phyloP scores from a whole-genome alignment of 2,888 invertebrate species.

The Plebejus argus region DNA sequence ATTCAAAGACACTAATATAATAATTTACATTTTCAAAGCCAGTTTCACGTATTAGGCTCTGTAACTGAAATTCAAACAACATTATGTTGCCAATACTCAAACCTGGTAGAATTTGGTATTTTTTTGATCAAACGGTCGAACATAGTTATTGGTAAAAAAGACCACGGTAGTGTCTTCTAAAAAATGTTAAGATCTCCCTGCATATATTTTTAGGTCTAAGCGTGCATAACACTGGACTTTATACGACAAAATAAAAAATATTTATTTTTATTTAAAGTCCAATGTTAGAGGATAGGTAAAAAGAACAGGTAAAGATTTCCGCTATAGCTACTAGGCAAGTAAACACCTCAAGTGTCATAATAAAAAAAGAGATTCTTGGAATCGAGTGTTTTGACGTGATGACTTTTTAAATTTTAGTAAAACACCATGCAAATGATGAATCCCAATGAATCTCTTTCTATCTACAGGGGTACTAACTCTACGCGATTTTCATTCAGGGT shows the following conservation, averaged over 20 bases:
- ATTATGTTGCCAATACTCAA: background rate
- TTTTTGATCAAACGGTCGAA: background rate
- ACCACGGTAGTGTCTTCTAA: conserved; percentile 39
- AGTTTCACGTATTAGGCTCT: too few relatives aligned
- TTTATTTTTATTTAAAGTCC: conserved; percentile 54
- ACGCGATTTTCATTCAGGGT: conserved; percentile 69
- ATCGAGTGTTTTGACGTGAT: conserved; percentile 48
- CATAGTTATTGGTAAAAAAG: conserved; percentile 2
- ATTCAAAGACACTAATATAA: too few relatives aligned
- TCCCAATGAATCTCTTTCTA: conserved; percentile 76
- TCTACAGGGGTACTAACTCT: conserved; percentile 70
- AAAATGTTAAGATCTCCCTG: conserved; percentile 55
- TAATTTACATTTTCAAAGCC: too few relatives aligned
- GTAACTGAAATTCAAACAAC: background rate
- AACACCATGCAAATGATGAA: conserved; percentile 46
- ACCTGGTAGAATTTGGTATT: background rate
- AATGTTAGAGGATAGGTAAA: conserved; percentile 64
- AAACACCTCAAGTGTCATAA: conserved; percentile 59
- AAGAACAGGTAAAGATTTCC: conserved; percentile 64
- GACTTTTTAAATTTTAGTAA: conserved; percentile 33
- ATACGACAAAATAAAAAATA: conserved; percentile 47
- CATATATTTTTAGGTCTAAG: conserved; percentile 65
- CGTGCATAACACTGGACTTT: conserved; percentile 71
- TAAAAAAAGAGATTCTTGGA: conserved; percentile 70
- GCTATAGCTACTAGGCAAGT: conserved; percentile 81